Evolutionary conservation across 37 sponge, comb jelly and placozoan species (phyloP).

Genomic region (Dysidea cf. avara): DNA sequence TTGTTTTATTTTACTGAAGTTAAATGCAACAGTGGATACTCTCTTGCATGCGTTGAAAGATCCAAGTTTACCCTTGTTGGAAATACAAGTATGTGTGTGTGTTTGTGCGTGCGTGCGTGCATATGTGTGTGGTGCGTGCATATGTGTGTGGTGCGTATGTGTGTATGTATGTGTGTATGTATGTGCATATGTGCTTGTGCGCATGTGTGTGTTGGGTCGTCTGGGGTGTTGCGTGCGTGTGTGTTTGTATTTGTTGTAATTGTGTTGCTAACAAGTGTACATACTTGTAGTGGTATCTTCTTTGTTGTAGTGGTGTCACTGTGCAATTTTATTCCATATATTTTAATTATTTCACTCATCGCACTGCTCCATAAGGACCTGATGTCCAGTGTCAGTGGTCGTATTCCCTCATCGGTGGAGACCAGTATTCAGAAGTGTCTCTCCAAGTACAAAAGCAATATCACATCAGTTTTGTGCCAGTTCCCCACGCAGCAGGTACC

Average conservation of each 20-base stretch:
- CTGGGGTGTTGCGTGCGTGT: too few relatives aligned
- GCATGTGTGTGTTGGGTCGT: too few relatives aligned
- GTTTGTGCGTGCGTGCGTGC: neutral
- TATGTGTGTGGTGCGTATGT: too few relatives aligned
- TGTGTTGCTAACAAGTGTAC: too few relatives aligned
- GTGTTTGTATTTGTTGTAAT: too few relatives aligned
- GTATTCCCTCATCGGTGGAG: slow-evolving; percentile 72
- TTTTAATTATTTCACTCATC: neutral
- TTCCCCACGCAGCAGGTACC: slow-evolving; percentile 77
- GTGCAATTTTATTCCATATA: neutral
- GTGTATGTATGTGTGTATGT: too few relatives aligned
- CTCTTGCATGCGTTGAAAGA: slow-evolving; percentile 49
- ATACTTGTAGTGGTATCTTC: too few relatives aligned
- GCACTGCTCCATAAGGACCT: slow-evolving; percentile 55
- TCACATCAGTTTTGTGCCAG: slow-evolving; percentile 85
- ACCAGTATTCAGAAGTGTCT: slow-evolving; percentile 66
- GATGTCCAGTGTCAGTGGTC: slow-evolving; percentile 74
- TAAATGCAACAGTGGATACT: slow-evolving; percentile 5
- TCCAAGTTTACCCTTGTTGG: slow-evolving; percentile 73
- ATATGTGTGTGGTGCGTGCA: neutral
- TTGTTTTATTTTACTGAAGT: neutral
- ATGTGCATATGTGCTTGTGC: too few relatives aligned
- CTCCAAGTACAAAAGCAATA: slow-evolving; percentile 68
- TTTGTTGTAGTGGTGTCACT: too few relatives aligned
- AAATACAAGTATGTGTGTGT: slow-evolving; percentile 45